Base-by-base conservation (phyloP, 1,140 invertebrate genomes). In the Aphidius ervi region DNA sequence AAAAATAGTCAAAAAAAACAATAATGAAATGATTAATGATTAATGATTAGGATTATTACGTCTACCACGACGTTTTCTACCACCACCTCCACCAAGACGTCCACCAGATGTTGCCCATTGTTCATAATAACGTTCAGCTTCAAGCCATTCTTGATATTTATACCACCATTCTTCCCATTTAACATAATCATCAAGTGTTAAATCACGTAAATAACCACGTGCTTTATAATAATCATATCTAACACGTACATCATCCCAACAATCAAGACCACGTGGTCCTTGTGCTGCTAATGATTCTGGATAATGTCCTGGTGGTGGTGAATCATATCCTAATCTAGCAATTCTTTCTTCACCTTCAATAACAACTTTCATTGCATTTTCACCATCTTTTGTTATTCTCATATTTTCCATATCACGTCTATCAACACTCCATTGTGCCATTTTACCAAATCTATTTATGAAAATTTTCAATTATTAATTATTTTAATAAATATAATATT, bases 111-210 rank as follows among this genome's bases (percentile, higher is more conserved):
- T 66, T 23, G 78, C 84, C 87, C 88, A 90, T 60, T 88, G 86
- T 75, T 91, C 88, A 71, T 90, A 91, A 63, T 88, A 89, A 55
- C 88, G 83, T 75, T 93, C 91, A 40, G 89, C 86, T 70, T 92
- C 91, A 61, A 93, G 76, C 92, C 92, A 94, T 75, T 93, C 91
- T 75, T 93, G 89, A 77, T 94, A 94, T 69, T 92, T 91, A 76
- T 93, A 93, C 91, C 91, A 94, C 92, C 92, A 94, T 76, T 93
- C 90, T 77, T 94, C 92, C 92, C 92, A 94, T 74, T 94, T 93
- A 40, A 93, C 84, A 73, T 93, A 94, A 74, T 94, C 92, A 61
- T 91, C 86, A 42, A 92, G 80, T 0, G 87, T 85, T 6, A 91
- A 81, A 66, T 90, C 88, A 37, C 91, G 78, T 41, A 94, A 78